These are phyloP conservation scores for Nettapus auritus DNA, from an alignment of 2,113 vertebrate genomes.

Conservation along the genomic window DNA sequence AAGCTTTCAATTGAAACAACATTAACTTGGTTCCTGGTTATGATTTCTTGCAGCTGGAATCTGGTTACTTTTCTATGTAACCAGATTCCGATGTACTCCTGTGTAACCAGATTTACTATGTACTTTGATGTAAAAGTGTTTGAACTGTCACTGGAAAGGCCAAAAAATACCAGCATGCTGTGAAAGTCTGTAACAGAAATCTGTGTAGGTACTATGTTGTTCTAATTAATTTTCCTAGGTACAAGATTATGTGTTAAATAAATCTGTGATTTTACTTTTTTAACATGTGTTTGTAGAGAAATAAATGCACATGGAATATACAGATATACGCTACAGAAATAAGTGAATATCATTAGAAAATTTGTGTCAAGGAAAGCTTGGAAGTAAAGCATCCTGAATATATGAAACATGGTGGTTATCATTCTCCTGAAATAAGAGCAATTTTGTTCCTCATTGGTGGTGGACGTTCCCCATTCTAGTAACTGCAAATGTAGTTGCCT, in stretches of 20 bases:
- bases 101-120: no score
- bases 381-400: not conserved
- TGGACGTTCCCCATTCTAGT: not conserved
- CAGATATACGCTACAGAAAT: not conserved
- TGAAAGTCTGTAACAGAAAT: not conserved
- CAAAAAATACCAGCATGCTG: not conserved
- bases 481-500: not conserved
- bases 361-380: not conserved
- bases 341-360: not conserved
- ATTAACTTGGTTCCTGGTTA: not conserved
- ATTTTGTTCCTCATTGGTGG: not conserved
- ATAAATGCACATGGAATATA: no score
- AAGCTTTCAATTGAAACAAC: not conserved
- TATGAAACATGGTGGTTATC: accelerated
- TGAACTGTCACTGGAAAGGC: not conserved
- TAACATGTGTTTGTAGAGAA: no score
- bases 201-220: not conserved
- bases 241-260: no score
- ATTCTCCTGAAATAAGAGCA: not conserved
- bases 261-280: no score
- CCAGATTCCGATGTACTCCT: no score
- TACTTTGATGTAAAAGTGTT: not conserved
- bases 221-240: no score
- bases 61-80: not conserved
- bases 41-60: not conserved